Conservation (phyloP, 1,140 invertebrate species). For the Formica selysi region DNA sequence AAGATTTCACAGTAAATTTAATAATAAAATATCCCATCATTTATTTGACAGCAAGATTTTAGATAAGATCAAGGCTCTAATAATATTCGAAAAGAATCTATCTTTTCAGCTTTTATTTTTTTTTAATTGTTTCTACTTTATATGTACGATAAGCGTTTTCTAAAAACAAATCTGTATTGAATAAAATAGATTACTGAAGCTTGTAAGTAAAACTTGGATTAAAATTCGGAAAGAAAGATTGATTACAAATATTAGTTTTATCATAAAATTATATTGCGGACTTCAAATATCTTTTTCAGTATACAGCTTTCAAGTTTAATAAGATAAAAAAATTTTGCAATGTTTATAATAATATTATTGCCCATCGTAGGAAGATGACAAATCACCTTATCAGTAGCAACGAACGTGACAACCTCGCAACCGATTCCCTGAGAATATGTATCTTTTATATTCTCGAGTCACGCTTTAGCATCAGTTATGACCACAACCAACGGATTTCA, state of each 20-base stretch:
- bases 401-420: conserved; percentile 16
- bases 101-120: not conserved
- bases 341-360: not conserved
- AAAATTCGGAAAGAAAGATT: not conserved
- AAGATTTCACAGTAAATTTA: not conserved
- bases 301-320: not conserved
- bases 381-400: conserved; percentile 47
- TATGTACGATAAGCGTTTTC: not conserved
- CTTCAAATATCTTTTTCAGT: not conserved
- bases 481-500: conserved; percentile 27
- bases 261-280: not conserved
- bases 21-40: not conserved
- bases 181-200: not conserved
- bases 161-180: not conserved
- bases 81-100: not conserved
- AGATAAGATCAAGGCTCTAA: not conserved
- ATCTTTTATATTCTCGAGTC: conserved; percentile 50
- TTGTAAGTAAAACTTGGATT: not conserved
- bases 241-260: not conserved
- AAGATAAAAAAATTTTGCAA: not conserved
- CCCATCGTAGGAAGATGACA: conserved; percentile 17
- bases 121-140: conserved; percentile 16
- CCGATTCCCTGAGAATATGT: conserved; percentile 38
- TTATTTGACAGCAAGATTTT: not conserved
- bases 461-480: conserved; percentile 39